Percentiles rank a stretch among this genome's conserved stretches.
Conservation (phyloP, 2,888 invertebrate species). For the Clistopyga incitator region DNA sequence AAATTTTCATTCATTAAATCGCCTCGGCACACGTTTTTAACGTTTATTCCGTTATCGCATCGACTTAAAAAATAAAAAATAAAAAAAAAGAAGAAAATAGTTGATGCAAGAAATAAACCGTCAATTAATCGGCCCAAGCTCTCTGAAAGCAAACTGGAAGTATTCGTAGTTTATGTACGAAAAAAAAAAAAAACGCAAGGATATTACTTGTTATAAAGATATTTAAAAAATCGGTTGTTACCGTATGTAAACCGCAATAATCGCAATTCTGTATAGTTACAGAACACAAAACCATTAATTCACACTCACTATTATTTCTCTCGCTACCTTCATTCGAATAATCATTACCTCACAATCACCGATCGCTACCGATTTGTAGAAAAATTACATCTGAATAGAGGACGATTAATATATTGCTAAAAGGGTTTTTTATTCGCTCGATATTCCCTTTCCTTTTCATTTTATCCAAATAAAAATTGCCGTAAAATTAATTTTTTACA, state of each 20-base stretch:
- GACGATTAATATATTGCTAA: constrained; percentile 82
- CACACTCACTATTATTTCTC: constrained; percentile 52
- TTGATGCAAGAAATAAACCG: constrained; percentile 57
- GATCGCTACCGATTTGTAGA: constrained; percentile 69
- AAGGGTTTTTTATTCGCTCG: constrained; percentile 46
- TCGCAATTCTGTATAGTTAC: constrained; percentile 1
- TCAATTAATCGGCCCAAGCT: constrained; percentile 63
- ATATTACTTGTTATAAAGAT: constrained; percentile 49
- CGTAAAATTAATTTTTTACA: no score
- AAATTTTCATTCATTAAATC: constrained; percentile 32
- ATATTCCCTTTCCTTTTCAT: background rate
- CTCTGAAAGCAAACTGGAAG: constrained; percentile 34
- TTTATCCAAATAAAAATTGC: background rate
- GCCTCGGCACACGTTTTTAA: constrained; percentile 8
- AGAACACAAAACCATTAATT: constrained; percentile 26
- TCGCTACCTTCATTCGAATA: constrained; percentile 58
- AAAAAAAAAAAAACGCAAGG: constrained; percentile 27
- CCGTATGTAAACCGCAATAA: constrained; percentile 14
- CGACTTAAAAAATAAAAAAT: constrained; percentile 21
- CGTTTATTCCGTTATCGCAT: constrained; percentile 2
- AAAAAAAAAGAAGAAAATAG: constrained; percentile 36
- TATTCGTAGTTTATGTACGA: constrained; percentile 39
- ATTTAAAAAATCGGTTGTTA: constrained; percentile 49
- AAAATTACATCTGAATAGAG: constrained; percentile 77
- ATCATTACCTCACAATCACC: constrained; percentile 68